Base-by-base conservation (phyloP, 1,140 invertebrate genomes). In the Pseudoatta argentina region DNA sequence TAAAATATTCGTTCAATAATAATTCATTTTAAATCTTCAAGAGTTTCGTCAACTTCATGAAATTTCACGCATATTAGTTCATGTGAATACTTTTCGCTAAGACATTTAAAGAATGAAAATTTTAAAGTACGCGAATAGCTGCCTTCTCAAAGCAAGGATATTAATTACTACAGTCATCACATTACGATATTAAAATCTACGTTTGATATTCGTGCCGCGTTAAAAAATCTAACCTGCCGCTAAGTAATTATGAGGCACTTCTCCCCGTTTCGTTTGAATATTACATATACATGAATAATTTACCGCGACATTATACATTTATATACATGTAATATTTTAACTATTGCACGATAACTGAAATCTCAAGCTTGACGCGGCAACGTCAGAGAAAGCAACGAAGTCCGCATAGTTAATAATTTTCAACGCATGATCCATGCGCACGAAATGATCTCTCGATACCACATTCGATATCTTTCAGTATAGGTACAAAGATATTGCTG, bases 401-500 rank as follows among this genome's bases (percentile, higher is more conserved):
- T 63, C 24, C 21, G 16, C 8, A 3, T 10, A 64, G 10, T 51
- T 12, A 21, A 51, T 78, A 66, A 78, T 78, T 78, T 66, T 27
- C 59, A 63, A 63, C 57, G 75, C 39, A 51, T 48, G 27, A 78
- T 66, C n/a, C 39, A 21, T n/a, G 21, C 55, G n/a, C 7, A 18
- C 24, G 59, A 48, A 66, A 66, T 48, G 59, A 78, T 66, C 12
- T 12, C 18, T 21, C 39, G n/a, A 39, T 18, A 61, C 34, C n/a
- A 3, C 55, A 59, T 64, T 66, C 59, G 44, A 78, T 66, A 78
- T 51, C 61, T 78, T 18, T 18, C 75, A 55, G 55, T 2, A 18
- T 34, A 64, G 57, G 66, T 66, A 44, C 12, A 30, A 78, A 78
- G 76, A 78, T 78, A 78, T 34, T 21, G 44, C 24, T 78, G 55